Evolutionary conservation across 2,888 invertebrate species (phyloP).

Genomic region (Podabrus alpinus): DNA sequence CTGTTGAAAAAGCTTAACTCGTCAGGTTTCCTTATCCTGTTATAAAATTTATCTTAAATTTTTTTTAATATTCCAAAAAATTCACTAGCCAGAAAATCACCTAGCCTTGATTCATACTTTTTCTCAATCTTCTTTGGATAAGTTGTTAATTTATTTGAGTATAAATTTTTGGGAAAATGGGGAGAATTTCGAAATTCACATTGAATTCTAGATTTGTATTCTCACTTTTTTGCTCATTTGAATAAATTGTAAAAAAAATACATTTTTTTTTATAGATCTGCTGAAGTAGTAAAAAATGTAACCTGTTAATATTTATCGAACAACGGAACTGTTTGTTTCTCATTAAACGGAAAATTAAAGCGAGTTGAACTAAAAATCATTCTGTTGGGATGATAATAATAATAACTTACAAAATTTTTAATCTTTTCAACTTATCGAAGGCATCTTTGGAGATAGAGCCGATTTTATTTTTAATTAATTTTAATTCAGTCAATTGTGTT

Average conservation of each 20-base stretch:
- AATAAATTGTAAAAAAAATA: too few species aligned
- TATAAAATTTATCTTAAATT: not conserved
- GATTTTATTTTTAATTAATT: conserved; percentile 79
- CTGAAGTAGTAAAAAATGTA: not conserved
- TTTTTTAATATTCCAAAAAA: too few species aligned
- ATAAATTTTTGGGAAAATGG: too few species aligned
- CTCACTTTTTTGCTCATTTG: too few species aligned
- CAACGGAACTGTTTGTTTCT: not conserved
- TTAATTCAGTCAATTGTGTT: conserved; percentile 71
- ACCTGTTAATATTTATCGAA: not conserved
- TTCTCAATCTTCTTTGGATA: too few species aligned
- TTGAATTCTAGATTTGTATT: too few species aligned
- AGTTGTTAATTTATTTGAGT: too few species aligned
- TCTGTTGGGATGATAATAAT: not conserved
- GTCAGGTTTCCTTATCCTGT: not conserved
- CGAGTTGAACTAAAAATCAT: not conserved
- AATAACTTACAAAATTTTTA: conserved; percentile 71
- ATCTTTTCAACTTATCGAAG: conserved; percentile 69
- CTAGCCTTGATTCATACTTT: too few species aligned
- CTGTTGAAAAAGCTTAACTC: not conserved
- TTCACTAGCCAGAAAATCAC: too few species aligned
- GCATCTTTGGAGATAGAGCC: conserved; percentile 72
- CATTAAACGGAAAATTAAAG: not conserved
- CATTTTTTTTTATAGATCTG: too few species aligned
- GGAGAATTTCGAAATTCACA: too few species aligned